phyloP scores from a whole-genome alignment of 2,113 vertebrate genomes.

The Ornithorhynchus anatinus region DNA sequence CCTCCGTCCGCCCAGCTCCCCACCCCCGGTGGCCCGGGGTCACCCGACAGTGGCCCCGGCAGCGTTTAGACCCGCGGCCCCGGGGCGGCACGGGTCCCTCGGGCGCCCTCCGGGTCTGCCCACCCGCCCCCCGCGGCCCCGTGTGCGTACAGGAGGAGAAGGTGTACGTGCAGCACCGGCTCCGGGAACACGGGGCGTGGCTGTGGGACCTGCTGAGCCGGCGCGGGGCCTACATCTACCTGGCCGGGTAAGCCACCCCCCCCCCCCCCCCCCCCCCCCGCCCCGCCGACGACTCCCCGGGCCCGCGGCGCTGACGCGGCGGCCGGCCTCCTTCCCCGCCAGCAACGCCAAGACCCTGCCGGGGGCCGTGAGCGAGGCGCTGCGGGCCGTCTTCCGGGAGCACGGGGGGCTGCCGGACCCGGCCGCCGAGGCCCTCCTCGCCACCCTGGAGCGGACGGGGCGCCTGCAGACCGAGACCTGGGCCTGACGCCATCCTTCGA shows the following conservation, averaged over 20 bases:
- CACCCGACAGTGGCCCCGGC: too few species aligned
- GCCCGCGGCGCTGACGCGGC: too few species aligned
- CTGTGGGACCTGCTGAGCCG: constrained; percentile 85
- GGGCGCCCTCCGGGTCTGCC: too few species aligned
- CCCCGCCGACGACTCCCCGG: too few species aligned
- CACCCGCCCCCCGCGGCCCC: background rate
- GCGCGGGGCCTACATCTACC: constrained; percentile 76
- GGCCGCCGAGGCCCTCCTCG: constrained; percentile 76
- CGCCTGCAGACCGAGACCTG: constrained; percentile 94
- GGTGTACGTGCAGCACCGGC: constrained; percentile 90
- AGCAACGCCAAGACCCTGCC: constrained; percentile 94
- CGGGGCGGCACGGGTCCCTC: too few species aligned
- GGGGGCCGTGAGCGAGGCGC: constrained; percentile 71
- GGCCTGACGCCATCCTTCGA: constrained; percentile 68
- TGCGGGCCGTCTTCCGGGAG: constrained; percentile 74
- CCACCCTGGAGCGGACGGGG: constrained; percentile 74
- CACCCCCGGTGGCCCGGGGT: too few species aligned
- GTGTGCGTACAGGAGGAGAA: constrained; percentile 91
- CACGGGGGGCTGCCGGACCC: constrained; percentile 74
- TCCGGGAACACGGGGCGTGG: constrained; percentile 73
- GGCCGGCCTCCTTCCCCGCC: background rate
- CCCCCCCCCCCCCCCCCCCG: background rate
- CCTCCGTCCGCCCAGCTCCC: too few species aligned
- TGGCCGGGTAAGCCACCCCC: constrained; percentile 84
- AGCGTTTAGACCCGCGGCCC: too few species aligned